Evolutionary conservation across 2,113 vertebrate genomes (phyloP).

Genomic region (Mastomys natalensis): DNA sequence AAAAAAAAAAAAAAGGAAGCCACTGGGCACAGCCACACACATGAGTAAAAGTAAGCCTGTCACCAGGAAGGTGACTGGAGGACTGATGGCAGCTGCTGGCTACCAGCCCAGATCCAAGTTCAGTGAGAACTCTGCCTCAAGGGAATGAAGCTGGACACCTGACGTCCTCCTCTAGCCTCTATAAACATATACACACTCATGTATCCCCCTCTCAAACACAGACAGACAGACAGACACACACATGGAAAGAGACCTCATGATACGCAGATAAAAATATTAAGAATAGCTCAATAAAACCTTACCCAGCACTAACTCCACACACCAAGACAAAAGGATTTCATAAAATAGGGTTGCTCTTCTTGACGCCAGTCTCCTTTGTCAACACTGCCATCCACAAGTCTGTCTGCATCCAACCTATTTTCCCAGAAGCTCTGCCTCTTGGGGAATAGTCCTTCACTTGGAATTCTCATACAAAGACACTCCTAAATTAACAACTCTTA

Average conservation of each 20-base stretch:
- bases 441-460: neutral
- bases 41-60: neutral
- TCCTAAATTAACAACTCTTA: neutral
- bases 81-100: neutral
- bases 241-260: neutral
- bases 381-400: neutral
- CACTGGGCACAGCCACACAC: neutral
- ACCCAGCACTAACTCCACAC: neutral
- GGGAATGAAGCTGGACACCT: neutral
- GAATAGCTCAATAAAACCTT: slow-evolving; percentile 38
- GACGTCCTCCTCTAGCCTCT: neutral
- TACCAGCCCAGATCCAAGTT: neutral
- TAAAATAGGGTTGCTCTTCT: neutral
- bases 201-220: neutral
- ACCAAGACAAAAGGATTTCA: neutral
- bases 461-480: neutral
- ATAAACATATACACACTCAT: neutral
- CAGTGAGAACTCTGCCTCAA: neutral
- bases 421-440: neutral
- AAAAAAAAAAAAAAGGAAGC: neutral
- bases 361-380: neutral
- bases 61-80: neutral
- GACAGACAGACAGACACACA: too few species aligned
- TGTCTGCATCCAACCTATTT: slow-evolving; percentile 25
- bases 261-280: slow-evolving; percentile 27